Conservation (phyloP, 2,797 vertebrate species). For the Pelobates cultripes region DNA sequence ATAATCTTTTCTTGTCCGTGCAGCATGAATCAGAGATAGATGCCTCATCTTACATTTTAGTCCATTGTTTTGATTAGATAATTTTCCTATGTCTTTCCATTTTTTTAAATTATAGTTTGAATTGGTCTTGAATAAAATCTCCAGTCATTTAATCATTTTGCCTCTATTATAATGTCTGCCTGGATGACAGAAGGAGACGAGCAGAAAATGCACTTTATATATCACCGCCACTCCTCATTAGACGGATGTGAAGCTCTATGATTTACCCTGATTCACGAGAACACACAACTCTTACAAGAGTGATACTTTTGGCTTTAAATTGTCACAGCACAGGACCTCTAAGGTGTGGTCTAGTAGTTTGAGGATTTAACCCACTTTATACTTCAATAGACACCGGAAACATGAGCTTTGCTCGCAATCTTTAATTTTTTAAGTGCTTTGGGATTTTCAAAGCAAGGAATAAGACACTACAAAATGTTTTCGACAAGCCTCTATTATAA, state of each 20-base stretch:
- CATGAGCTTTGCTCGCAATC: conserved; percentile 32
- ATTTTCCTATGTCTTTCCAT: conserved; percentile 55
- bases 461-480: conserved; percentile 37
- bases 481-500: conserved; percentile 32
- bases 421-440: conserved; percentile 31
- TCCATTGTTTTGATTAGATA: conserved; percentile 57
- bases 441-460: conserved; percentile 36
- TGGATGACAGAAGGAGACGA: conserved; percentile 54
- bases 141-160: conserved; percentile 56
- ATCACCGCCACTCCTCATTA: conserved; percentile 50
- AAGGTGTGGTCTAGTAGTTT: conserved; percentile 32
- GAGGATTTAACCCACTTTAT: conserved; percentile 29
- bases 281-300: conserved; percentile 30
- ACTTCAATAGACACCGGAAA: conserved; percentile 18
- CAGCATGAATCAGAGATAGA: conserved; percentile 47
- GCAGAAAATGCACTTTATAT: conserved; percentile 54
- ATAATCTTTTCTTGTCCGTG: conserved; percentile 55
- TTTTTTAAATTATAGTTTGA: conserved; percentile 55
- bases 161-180: conserved; percentile 56
- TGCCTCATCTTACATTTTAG: conserved; percentile 56
- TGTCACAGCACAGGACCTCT: conserved; percentile 44
- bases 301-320: conserved; percentile 42
- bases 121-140: conserved; percentile 57
- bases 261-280: conserved; percentile 44
- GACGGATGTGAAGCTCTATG: conserved; percentile 42